These are phyloP conservation scores for Nanorana parkeri DNA, from an alignment of 2,113 vertebrate species.

Conservation along the genomic window DNA sequence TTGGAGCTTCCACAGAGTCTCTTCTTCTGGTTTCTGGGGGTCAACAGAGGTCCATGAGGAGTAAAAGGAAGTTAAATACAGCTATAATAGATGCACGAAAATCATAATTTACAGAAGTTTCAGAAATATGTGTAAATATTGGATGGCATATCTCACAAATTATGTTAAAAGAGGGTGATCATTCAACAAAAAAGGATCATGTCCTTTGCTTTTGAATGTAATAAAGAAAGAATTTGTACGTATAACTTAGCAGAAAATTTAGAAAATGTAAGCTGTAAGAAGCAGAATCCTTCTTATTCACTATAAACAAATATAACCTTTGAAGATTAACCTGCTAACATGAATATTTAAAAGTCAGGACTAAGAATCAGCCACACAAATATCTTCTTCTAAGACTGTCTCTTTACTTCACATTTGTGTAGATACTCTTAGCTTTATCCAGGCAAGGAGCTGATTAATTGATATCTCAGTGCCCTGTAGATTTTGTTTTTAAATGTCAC, in stretches of 20 bases:
- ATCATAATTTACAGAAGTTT: no score
- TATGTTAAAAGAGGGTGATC: no score
- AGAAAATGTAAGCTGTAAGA: background rate
- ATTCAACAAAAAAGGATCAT: background rate
- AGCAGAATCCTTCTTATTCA: background rate
- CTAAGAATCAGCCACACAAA: conserved; percentile 11
- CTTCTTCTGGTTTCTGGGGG: no score
- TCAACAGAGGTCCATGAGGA: no score
- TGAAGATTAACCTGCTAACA: conserved; percentile 32
- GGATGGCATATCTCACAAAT: no score
- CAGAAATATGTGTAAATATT: no score
- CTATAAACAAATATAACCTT: conserved; percentile 4
- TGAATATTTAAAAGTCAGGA: conserved; percentile 29
- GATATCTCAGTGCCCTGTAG: conserved; percentile 38
- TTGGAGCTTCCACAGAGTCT: no score
- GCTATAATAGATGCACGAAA: no score
- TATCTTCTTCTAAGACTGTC: conserved; percentile 13
- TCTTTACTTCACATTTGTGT: conserved; percentile 33
- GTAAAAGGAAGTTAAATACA: no score
- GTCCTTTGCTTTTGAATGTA: background rate
- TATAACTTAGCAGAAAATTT: background rate
- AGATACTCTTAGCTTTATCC: conserved; percentile 15
- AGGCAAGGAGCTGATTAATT: conserved; percentile 39
- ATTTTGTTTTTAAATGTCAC: conserved; percentile 55
- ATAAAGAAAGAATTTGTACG: background rate